These are phyloP conservation scores for Sycophila texana DNA, from an alignment of 2,888 invertebrate genomes.

Conservation along the genomic window DNA sequence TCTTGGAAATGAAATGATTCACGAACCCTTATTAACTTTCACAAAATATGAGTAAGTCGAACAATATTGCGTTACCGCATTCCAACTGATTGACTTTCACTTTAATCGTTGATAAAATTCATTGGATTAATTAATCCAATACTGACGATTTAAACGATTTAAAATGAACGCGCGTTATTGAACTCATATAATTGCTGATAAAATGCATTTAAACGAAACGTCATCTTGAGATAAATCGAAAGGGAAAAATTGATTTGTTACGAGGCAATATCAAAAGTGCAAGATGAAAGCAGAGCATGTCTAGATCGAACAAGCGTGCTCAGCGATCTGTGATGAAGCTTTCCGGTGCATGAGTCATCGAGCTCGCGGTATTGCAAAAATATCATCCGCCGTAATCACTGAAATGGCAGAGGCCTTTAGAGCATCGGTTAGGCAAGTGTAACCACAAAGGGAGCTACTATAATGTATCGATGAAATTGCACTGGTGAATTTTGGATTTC, in stretches of 20 bases:
- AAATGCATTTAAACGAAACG: slow-evolving; percentile 12
- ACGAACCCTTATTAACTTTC: background rate
- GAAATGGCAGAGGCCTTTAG: slow-evolving; percentile 1
- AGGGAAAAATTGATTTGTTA: slow-evolving; percentile 30
- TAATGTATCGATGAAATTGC: too few relatives aligned
- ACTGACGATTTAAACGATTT: background rate
- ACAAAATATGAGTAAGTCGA: too few relatives aligned
- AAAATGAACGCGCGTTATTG: background rate
- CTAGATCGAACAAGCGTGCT: slow-evolving; percentile 33
- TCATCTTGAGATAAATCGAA: background rate
- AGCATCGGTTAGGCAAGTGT: too few relatives aligned
- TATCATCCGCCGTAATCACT: background rate
- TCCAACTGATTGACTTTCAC: background rate
- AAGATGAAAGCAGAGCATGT: slow-evolving; percentile 18
- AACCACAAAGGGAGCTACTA: too few relatives aligned
- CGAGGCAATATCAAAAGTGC: slow-evolving; percentile 40
- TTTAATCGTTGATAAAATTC: background rate
- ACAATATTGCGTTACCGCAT: background rate
- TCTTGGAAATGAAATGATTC: too few relatives aligned
- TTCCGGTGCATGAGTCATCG: slow-evolving; percentile 49
- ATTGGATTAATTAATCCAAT: too few relatives aligned
- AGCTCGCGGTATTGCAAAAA: background rate
- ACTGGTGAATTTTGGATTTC: too few relatives aligned
- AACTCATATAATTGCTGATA: background rate
- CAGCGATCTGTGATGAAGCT: slow-evolving; percentile 38